phyloP scores from a whole-genome alignment of 2,888 invertebrate genomes.

The Corbicula japonica region DNA sequence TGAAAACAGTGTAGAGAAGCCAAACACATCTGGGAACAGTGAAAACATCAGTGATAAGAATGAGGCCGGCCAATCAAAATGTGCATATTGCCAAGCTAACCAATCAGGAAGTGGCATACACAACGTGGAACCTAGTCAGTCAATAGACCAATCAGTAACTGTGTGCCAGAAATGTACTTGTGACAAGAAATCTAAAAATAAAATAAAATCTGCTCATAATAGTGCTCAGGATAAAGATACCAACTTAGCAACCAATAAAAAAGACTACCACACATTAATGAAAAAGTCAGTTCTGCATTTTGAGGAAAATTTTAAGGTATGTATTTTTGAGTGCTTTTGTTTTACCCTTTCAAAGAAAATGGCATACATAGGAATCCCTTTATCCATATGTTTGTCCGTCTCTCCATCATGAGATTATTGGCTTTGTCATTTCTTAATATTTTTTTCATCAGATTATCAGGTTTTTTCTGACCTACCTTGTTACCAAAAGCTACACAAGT shows the following conservation, averaged over 20 bases:
- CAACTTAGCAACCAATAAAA: not conserved
- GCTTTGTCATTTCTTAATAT: too few relatives aligned
- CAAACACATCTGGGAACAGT: not conserved
- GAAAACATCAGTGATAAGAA: slow-evolving; percentile 3
- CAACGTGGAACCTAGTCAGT: not conserved
- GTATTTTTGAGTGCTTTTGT: not conserved
- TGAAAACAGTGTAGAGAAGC: not conserved
- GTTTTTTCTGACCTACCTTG: too few relatives aligned
- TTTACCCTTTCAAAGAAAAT: too few relatives aligned
- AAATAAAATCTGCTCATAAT: slow-evolving; percentile 6
- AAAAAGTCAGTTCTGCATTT: slow-evolving; percentile 19
- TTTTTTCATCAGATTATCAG: too few relatives aligned
- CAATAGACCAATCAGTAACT: slow-evolving; percentile 21
- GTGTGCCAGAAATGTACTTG: slow-evolving; percentile 14
- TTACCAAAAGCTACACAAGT: too few relatives aligned
- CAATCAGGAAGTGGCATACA: not conserved
- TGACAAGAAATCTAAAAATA: slow-evolving; percentile 7
- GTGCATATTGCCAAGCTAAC: slow-evolving; percentile 2
- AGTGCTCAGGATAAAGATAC: too few relatives aligned
- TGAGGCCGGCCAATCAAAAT: slow-evolving; percentile 2
- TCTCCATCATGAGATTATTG: too few relatives aligned
- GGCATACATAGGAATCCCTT: too few relatives aligned
- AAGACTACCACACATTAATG: not conserved
- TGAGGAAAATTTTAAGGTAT: slow-evolving; percentile 47
- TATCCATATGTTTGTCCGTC: too few relatives aligned